Evolutionary conservation across 2,888 invertebrate genomes (phyloP), one percentile per base, ranked within the genome.

Genomic region (Coelogynopora nodosa): DNA sequence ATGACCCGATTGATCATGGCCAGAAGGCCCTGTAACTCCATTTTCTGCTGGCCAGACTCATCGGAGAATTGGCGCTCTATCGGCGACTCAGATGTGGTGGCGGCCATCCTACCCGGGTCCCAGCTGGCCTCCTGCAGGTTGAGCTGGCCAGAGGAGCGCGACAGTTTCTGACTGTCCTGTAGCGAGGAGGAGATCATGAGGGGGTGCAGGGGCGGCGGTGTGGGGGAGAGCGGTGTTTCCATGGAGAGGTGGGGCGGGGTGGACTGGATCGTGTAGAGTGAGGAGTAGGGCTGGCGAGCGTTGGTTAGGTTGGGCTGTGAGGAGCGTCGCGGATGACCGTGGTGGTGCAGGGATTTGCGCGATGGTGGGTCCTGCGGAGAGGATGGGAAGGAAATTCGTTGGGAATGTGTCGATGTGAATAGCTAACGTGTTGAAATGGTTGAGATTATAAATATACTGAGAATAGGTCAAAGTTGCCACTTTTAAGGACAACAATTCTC

Each of bases 1-100:
- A 74, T 74, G 74, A 74, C 74, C 5, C 74, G 74, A 74, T 74
- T 74, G 74, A 74, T 74, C 74, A 74, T 74, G 10, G 74, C 74
- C 18, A 74, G 23, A 5, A 74, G 74, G 2, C 23, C 74, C 23
- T 74, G 74, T 74, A 10, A 26, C 23, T 74, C 74, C 74, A 13
- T 2, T 26, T 74, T 10, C 23, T 74, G 49, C 18, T 49, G 49
- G 10, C 49, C 49, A 49, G 49, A 49, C 49, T 5, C 18, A 49
- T 49, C 18, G 10, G 18, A 49, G 49, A n/a, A n/a, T n/a, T n/a
- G n/a, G n/a, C n/a, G n/a, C n/a, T n/a, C n/a, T n/a, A n/a, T n/a
- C n/a, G n/a, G n/a, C n/a, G n/a, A n/a, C n/a, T n/a, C n/a, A n/a
- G n/a, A n/a, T n/a, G n/a, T n/a, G n/a, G n/a, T n/a, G n/a, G n/a